phyloP scores from a whole-genome alignment of 2,797 vertebrate species.

The Sparus aurata region DNA sequence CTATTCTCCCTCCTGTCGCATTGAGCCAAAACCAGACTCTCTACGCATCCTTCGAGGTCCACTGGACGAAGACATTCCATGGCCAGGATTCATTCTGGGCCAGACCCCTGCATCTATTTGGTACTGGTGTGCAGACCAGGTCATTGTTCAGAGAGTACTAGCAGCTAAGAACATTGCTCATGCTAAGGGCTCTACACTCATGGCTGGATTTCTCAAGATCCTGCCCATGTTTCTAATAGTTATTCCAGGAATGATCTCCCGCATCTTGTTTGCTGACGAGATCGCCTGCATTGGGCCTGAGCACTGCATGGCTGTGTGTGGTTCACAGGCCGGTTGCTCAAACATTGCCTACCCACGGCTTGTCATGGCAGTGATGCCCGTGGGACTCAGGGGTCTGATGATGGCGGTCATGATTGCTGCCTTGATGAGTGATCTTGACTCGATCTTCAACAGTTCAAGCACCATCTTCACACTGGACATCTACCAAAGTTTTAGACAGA shows the following conservation, averaged over 20 bases:
- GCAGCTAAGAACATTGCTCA: slow-evolving; percentile 97
- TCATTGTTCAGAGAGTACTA: slow-evolving; percentile 97
- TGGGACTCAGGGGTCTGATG: slow-evolving; percentile 97
- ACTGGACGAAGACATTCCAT: slow-evolving; percentile 95
- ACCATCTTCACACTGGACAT: slow-evolving; percentile 99
- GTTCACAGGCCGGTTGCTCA: slow-evolving; percentile 96
- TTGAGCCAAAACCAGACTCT: slow-evolving; percentile 92
- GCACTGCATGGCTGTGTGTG: slow-evolving; percentile 97
- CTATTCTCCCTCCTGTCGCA: slow-evolving; percentile 91
- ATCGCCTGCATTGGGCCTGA: slow-evolving; percentile 97
- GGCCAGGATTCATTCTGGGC: slow-evolving; percentile 97
- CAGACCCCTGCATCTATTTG: slow-evolving; percentile 98
- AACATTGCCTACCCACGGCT: slow-evolving; percentile 98
- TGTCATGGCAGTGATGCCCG: slow-evolving; percentile 96
- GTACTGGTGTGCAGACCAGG: slow-evolving; percentile 99
- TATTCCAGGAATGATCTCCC: slow-evolving; percentile 98
- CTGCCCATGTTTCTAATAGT: slow-evolving; percentile 99
- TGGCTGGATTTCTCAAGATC: slow-evolving; percentile 97
- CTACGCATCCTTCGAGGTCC: slow-evolving; percentile 93
- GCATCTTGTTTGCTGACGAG: slow-evolving; percentile 94
- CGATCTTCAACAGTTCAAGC: slow-evolving; percentile 98
- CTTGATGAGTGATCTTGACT: slow-evolving; percentile 99
- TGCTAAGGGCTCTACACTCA: slow-evolving; percentile 96
- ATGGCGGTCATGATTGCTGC: slow-evolving; percentile 99
- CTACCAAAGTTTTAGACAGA: slow-evolving; percentile 90